Base-by-base conservation (phyloP, 2,797 vertebrate genomes). In the Sebastes elongatus region DNA sequence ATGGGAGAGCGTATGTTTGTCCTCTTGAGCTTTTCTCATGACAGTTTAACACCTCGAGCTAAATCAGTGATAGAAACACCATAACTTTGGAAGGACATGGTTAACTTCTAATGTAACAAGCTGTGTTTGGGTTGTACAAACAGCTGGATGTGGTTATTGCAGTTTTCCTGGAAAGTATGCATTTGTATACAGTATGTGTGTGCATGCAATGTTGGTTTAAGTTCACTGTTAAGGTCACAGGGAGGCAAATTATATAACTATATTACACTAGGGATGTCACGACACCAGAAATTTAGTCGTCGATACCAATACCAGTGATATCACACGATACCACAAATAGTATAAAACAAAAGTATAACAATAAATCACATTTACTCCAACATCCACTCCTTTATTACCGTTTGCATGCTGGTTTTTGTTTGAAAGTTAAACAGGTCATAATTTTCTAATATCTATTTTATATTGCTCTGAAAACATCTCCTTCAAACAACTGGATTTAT, bases 21-120 rank as follows among this genome's bases (percentile, higher is more conserved):
- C 77, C 63, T 74, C 69, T 61, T 56, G 7, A 62, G n/a, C 23
- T 57, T 72, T 73, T 74, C 57, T 81, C 74, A 22, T 74, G 74
- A 83, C 65, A 61, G 28, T 67, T 61, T 59, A 78, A 79, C 6
- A 56, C 67, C 68, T 73, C 10, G 16, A 69, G 55, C 20, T 49
- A 61, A 78, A 85, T 49, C 68, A 8, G 8, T 38, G 65, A 62
- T 5, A 69, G 49, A 69, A 57, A 53, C 60, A 14, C 8, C 56
- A 55, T 74, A 2, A 13, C 52, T 78, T n/a, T 25, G 22, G 9
- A 63, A 65, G 66, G 64, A 59, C 42, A 18, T 25, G 63, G 66
- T 73, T 85, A 27, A 69, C 74, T 76, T 83, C 23, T 74, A 71
- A 71, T 38, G 32, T 46, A 65, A 46, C 33, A 23, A 9, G 27